Conservation (phyloP, 1,140 invertebrate genomes). For the Maconellicoccus hirsutus region DNA sequence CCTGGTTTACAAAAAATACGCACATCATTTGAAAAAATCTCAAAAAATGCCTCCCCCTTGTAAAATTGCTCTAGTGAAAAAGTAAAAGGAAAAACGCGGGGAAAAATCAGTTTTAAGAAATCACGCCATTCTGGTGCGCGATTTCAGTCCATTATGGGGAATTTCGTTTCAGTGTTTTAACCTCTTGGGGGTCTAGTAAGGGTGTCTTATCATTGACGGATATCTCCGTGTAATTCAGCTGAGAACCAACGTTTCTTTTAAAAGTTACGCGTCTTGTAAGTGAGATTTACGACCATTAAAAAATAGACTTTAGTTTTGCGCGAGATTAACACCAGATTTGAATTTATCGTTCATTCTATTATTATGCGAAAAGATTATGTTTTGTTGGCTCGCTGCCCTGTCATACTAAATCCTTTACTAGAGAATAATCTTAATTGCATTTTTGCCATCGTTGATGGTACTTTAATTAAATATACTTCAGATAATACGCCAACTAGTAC, state of each 20-base stretch:
- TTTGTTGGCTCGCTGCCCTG: not conserved
- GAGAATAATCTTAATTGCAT: conserved; percentile 3
- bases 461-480: not conserved
- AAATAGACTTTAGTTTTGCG: conserved; percentile 2
- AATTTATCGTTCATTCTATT: conserved; percentile 5
- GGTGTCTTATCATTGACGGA: not conserved
- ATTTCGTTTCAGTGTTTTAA: not conserved
- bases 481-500: not conserved
- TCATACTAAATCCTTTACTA: not conserved
- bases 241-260: not conserved
- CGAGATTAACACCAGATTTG: conserved; percentile 7
- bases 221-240: conserved; percentile 1
- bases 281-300: conserved; percentile 9
- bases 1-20: too few relatives aligned
- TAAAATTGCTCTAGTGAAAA: too few relatives aligned
- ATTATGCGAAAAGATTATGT: conserved; percentile 1
- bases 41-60: too few relatives aligned
- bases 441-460: not conserved
- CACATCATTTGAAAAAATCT: too few relatives aligned
- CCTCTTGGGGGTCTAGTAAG: not conserved
- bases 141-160: not conserved
- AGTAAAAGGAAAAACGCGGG: too few relatives aligned
- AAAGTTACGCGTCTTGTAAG: not conserved
- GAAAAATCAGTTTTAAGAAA: too few relatives aligned
- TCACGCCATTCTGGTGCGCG: not conserved